phyloP scores from a whole-genome alignment of 2,113 vertebrate genomes.

The Hypanus sabinus region DNA sequence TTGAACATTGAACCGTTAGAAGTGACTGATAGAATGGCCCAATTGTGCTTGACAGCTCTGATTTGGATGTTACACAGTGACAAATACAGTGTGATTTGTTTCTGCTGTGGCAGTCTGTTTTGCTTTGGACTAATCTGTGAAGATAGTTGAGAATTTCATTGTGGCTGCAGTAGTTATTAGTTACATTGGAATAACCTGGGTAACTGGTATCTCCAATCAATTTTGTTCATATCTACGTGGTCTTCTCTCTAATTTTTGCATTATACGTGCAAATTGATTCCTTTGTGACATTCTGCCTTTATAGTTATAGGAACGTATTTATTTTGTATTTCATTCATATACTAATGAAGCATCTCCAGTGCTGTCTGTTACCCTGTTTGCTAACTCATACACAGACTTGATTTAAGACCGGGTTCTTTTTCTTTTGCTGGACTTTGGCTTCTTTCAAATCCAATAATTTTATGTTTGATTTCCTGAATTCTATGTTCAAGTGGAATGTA shows the following conservation, averaged over 20 bases:
- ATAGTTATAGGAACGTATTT: background rate
- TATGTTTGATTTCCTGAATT: background rate
- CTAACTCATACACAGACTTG: background rate
- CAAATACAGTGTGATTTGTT: background rate
- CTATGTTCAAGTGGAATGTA: background rate
- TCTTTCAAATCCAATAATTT: background rate
- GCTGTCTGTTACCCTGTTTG: background rate
- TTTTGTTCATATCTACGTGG: background rate
- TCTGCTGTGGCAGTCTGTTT: background rate
- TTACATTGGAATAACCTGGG: background rate
- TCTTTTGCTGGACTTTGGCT: background rate
- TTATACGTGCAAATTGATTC: background rate
- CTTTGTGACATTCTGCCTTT: background rate
- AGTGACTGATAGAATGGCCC: background rate
- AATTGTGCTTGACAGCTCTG: conserved; percentile 6
- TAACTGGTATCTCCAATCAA: background rate
- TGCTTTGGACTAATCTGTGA: background rate
- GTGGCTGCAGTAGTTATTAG: background rate
- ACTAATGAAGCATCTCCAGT: background rate
- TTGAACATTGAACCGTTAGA: background rate
- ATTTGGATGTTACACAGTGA: background rate
- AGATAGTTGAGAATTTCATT: background rate
- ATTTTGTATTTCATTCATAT: background rate
- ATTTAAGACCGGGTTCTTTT: background rate
- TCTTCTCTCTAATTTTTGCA: background rate